Evolutionary conservation across 1,140 invertebrate species (phyloP).

Genomic region (Solen grandis): DNA sequence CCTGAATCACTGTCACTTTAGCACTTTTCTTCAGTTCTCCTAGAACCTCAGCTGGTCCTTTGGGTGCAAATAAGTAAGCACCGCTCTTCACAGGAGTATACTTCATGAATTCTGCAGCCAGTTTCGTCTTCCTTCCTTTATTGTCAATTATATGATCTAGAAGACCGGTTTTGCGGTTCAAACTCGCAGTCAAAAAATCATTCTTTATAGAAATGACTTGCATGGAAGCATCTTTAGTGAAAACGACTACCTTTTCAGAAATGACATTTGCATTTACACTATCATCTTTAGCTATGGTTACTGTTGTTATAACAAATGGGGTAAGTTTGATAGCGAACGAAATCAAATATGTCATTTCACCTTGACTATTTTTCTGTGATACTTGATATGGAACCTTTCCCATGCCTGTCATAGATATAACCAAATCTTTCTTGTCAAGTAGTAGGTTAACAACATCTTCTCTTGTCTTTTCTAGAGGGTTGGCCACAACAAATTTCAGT

Average conservation of each 20-base stretch:
- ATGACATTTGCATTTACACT: no score
- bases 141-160: constrained; percentile 31
- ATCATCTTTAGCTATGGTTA: background rate
- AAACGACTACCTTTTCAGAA: background rate
- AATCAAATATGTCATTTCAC: background rate
- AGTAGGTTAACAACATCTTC: constrained; percentile 22
- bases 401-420: background rate
- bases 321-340: constrained; percentile 13
- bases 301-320: constrained; percentile 37
- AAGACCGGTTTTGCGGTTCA: constrained; percentile 18
- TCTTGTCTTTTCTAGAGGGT: constrained; percentile 41
- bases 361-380: background rate
- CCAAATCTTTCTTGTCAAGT: constrained; percentile 7
- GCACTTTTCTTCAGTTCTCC: constrained; percentile 8
- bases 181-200: constrained; percentile 32
- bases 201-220: constrained; percentile 35
- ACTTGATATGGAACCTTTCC: background rate
- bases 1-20: constrained; percentile 8
- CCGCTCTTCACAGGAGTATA: constrained; percentile 41
- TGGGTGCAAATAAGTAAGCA: constrained; percentile 46
- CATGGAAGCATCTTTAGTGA: background rate
- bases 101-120: constrained; percentile 17
- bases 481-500: constrained; percentile 35
- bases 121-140: background rate
- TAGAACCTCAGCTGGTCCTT: constrained; percentile 73